Evolutionary conservation across 2,113 vertebrate genomes (phyloP), one percentile per base, ranked within the genome.

Genomic region (Amblyopsis rosae): DNA sequence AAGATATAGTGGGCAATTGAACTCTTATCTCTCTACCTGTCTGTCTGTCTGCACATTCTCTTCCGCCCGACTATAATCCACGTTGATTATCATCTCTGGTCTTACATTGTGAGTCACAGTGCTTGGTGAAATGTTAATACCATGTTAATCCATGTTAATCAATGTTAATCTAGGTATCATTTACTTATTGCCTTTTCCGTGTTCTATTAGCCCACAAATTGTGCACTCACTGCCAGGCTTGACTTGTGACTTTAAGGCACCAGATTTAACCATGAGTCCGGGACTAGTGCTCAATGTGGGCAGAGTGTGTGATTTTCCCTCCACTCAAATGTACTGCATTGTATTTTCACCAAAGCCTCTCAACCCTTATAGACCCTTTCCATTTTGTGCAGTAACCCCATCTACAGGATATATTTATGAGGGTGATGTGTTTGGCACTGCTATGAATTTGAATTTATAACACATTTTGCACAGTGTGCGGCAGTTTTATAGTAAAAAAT

Each of bases 381-480:
- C 49, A 47, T 69, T 56, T 61, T 70, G 55, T 54, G 26, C 69
- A 59, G 67, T 56, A 82, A 58, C 53, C 45, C 49, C n/a, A 54
- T 72, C 60, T 8, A 58, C 9, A 61, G 6, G 15, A n/a, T 57
- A 56, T 41, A 62, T 13, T 64, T 65, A 69, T 48, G 69, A 45
- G 47, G 60, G 53, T 67, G n/a, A 53, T 48, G 50, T 86, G 88
- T 88, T 83, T 74, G 86, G 63, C 91, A 92, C 82, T 86, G 90
- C 90, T 91, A 82, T 87, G 90, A 88, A 94, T 93, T 89, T 90
- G 93, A 93, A 92, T 90, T 88, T 90, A 93, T 93, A 93, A 92
- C 90, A 87, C 88, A 89, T 94, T 94, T 93, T 92, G 82, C 85
- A 92, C 94, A 93, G 93, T 94, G 93, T 93, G 92, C 89, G 89